phyloP scores from a whole-genome alignment of 2,797 vertebrate genomes.

The Halcyon badia region DNA sequence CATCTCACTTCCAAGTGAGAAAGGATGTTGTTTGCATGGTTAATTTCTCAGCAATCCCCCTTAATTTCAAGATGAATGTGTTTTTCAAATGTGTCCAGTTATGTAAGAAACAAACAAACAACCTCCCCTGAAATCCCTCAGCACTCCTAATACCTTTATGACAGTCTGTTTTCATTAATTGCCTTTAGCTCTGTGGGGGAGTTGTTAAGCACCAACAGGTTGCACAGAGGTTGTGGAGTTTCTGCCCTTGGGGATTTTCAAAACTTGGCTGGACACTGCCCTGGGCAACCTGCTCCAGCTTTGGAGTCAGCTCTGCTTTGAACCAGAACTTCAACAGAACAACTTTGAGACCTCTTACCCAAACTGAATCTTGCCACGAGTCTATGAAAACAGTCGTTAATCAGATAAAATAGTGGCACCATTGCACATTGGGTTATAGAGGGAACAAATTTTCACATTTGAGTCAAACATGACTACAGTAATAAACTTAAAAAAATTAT shows the following conservation, averaged over 20 bases:
- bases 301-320: background rate
- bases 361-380: background rate
- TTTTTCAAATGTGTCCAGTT: background rate
- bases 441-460: background rate
- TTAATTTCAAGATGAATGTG: constrained; percentile 25
- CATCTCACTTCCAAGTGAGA: constrained; percentile 12
- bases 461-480: background rate
- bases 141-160: background rate
- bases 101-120: background rate
- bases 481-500: background rate
- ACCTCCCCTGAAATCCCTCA: fast-evolving
- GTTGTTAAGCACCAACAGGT: background rate
- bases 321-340: background rate
- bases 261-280: background rate
- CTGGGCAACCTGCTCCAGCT: background rate
- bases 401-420: background rate
- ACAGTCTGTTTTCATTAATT: background rate
- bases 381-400: background rate
- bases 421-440: background rate
- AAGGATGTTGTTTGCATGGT: background rate
- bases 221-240: background rate
- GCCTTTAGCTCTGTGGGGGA: background rate
- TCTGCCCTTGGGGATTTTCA: background rate
- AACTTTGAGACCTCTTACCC: background rate
- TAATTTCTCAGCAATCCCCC: constrained; percentile 26